Evolutionary conservation across 2,797 vertebrate species (phyloP), one percentile per base, ranked within the genome.

Genomic region (Tarsius wallacei): DNA sequence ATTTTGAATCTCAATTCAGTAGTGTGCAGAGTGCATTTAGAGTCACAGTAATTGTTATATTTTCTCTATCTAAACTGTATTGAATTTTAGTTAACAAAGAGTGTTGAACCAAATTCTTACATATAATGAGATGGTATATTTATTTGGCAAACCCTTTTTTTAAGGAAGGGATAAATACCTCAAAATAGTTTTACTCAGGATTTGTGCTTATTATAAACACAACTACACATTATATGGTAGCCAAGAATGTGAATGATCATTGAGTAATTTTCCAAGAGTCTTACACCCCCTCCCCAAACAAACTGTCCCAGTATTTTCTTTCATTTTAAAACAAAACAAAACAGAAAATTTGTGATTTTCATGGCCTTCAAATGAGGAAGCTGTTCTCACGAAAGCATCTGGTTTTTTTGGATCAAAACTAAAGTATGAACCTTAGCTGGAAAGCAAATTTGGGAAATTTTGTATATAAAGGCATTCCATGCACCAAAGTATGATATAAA

Each of bases 341-440:
- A 97, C 28, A 89, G 64, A 80, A 91, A 94, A 87, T 91, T 83
- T 97, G 85, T 97, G 84, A 96, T 97, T 95, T 94, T 95, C 92
- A 89, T 42, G 86, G 87, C 70, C 87, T 97, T 97, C 86, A 93
- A 81, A 71, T 93, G 91, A 95, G 91, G 91, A 97, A 98, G 74
- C 53, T 68, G 85, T 93, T 93, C 91, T 97, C 94, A 95, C 28
- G 42, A 91, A 96, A 97, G 94, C 97, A 97, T 95, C 97, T 98
- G 97, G 91, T 73, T 97, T 97, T 97, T 93, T 97, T 97, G 97
- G 95, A 96, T 96, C 77, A 83, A 97, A 97, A 95, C 78, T 91
- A 92, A 97, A 97, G 74, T 88, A 90, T 83, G 85, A 94, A 94
- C 90, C 64, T 87, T 90, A 92, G 63, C 95, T 96, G 97, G 95